These are phyloP conservation scores for Aphelenchoides bicaudatus DNA, from an alignment of 2,888 invertebrate genomes.

Conservation along the genomic window DNA sequence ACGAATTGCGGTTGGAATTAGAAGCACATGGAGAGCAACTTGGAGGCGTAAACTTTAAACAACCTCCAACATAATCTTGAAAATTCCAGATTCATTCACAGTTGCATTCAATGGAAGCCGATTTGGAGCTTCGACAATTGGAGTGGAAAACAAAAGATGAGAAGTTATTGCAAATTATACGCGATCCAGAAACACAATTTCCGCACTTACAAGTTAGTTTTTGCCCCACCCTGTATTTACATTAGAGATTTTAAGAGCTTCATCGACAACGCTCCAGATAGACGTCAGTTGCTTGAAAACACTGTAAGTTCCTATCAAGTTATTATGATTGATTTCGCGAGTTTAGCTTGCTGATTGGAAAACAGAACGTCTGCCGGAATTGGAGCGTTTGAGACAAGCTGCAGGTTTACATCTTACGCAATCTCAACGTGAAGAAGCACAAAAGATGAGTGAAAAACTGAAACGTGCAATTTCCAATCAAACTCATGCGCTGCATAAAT, in stretches of 20 bases:
- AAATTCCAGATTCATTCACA: not conserved
- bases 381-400: constrained; percentile 15
- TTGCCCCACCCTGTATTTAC: not conserved
- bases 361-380: constrained; percentile 2
- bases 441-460: constrained; percentile 11
- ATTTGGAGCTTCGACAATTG: not conserved
- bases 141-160: constrained; percentile 14
- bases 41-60: not conserved
- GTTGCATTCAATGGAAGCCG: not conserved
- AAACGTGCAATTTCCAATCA: not conserved
- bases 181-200: constrained; percentile 15
- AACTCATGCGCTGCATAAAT: constrained; percentile 7
- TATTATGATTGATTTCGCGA: no score
- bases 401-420: not conserved
- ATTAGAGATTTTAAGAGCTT: constrained; percentile 16
- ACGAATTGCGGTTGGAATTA: constrained; percentile 5
- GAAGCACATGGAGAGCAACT: not conserved
- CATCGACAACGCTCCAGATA: constrained; percentile 11
- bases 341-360: constrained; percentile 25
- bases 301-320: no score
- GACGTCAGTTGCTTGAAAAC: constrained; percentile 23
- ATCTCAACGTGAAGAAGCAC: not conserved
- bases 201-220: constrained; percentile 7
- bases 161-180: constrained; percentile 16
- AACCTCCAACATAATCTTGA: not conserved